Base-by-base conservation (phyloP, 2,888 invertebrate genomes). In the Phania funesta region DNA sequence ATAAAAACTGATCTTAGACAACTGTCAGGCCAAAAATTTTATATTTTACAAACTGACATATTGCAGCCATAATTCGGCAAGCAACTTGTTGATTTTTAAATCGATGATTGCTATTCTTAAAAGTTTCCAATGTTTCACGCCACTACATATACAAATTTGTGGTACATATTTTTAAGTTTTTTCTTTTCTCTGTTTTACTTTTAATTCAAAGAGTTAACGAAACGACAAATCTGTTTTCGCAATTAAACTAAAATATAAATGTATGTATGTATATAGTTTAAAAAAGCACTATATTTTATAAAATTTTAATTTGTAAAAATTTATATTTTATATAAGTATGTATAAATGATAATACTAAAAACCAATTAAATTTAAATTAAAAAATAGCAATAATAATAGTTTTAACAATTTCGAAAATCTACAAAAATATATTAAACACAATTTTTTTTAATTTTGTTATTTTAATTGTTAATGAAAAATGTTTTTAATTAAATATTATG, bases 371-470 rank as follows among this genome's bases (percentile, higher is more conserved):
- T 9, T 22, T 9, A 20, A 32, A 9, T 11, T 48, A 65, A 46
- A 46, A 46, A 46, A 8, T 29, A 13, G 24, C 16, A 35, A 22
- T 13, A 26, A 22, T 13, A 24, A 11, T 4, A 41, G 52, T 35
- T 35, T 3, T 20, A 41, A 52, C n/a, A 32, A 44, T 52, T 32
- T 46, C 16, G 18, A 20, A 22, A 22, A 64, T 64, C 29, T 41
- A 64, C 70, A 56, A 58, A 62, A 35, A 38, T 5, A 8, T 18
- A 35, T 22, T 9, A 38, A 60, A 54, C 8, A 20, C 29, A 46
- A 20, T 83, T 80, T 73, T 68, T 65, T 83, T 80, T 78, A 44
- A 4, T 44, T 83, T 70, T 70, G 46, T 58, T 65, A 64, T 20
- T 20, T 24, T 54, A 74, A 62, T 58, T 58, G 44, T 71, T 71